These are phyloP conservation scores for Onchidella celtica DNA, from an alignment of 2,888 invertebrate species.

Conservation along the genomic window DNA sequence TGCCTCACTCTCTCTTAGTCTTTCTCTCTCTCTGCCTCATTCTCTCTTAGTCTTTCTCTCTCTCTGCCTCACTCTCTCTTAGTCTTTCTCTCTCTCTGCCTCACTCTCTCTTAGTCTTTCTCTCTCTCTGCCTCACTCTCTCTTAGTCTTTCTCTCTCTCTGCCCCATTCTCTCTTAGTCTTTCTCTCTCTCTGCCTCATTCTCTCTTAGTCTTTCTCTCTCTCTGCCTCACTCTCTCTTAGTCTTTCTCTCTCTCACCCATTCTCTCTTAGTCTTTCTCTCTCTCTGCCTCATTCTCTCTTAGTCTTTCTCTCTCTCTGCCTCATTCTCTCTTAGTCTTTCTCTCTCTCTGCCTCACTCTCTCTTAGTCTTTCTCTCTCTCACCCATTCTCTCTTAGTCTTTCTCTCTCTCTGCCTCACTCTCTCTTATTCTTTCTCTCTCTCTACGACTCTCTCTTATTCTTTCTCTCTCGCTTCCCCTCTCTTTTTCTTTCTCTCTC, in stretches of 20 bases:
- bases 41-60: neutral
- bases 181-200: neutral
- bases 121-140: neutral
- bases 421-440: constrained; percentile 32
- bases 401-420: constrained; percentile 30
- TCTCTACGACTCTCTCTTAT: constrained; percentile 33
- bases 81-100: neutral
- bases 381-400: constrained; percentile 15
- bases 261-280: neutral
- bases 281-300: neutral
- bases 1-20: neutral
- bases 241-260: neutral
- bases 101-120: neutral
- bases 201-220: neutral
- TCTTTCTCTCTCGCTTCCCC: constrained; percentile 36
- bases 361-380: constrained; percentile 24
- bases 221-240: neutral
- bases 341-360: neutral
- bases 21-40: neutral
- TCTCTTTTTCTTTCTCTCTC: constrained; percentile 1
- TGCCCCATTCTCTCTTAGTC: neutral
- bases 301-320: neutral
- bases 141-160: neutral
- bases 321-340: neutral
- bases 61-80: neutral